phyloP scores from a whole-genome alignment of 2,113 vertebrate species.

The Onychorhynchus coronatus region DNA sequence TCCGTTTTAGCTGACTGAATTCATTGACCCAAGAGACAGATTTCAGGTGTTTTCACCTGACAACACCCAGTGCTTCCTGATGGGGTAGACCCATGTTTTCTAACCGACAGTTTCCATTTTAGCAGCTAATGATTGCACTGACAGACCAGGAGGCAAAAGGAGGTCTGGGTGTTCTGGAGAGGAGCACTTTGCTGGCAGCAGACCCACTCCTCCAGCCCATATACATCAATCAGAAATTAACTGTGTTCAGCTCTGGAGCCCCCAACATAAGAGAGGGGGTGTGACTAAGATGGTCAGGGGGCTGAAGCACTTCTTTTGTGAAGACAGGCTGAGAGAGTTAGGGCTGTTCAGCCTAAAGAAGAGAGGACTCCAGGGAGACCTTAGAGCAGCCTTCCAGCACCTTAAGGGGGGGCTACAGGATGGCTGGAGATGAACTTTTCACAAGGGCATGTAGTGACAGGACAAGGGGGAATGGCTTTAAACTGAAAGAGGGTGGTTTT shows the following conservation, averaged over 20 bases:
- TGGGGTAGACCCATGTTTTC: accelerated
- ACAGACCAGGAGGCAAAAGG: background rate
- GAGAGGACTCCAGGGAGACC: background rate
- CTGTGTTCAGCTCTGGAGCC: background rate
- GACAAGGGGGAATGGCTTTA: background rate
- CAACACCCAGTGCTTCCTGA: background rate
- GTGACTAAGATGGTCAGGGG: background rate
- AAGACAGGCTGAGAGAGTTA: background rate
- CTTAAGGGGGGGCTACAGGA: background rate
- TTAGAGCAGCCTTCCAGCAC: background rate
- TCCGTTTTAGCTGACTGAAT: background rate
- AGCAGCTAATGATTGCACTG: background rate
- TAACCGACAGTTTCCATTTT: background rate
- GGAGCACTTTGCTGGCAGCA: background rate
- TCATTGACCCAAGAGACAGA: background rate
- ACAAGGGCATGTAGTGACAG: background rate
- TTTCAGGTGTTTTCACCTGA: background rate
- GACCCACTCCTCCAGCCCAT: background rate
- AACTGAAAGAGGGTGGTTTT: background rate
- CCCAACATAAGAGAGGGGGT: too few species aligned
- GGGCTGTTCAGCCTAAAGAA: background rate
- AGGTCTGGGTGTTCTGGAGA: background rate
- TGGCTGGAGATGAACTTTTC: background rate
- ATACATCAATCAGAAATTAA: background rate
- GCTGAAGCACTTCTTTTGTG: background rate